Percentiles rank a stretch among this genome's conserved stretches.
Evolutionary conservation across 2,797 vertebrate species (phyloP).

Genomic region (Coregonus suidteri): DNA sequence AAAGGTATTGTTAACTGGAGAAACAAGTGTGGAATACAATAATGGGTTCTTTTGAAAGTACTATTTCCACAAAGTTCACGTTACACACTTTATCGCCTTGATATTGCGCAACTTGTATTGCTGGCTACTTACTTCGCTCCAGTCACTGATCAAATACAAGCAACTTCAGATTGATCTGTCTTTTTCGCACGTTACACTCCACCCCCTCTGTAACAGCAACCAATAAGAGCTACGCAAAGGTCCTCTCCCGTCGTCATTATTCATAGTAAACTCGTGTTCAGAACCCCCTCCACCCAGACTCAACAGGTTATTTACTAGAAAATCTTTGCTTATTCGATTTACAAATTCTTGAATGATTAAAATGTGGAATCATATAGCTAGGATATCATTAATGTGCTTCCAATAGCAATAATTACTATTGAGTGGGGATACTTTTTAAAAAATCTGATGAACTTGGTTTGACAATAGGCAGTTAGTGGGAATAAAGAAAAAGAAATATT

Average conservation of each 20-base stretch:
- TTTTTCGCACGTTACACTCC: conserved; percentile 25
- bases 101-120: background rate
- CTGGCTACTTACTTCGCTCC: background rate
- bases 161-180: background rate
- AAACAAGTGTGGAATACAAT: background rate
- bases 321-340: too few relatives aligned
- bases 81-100: background rate
- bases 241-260: conserved; percentile 8
- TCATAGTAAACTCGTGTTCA: conserved; percentile 37
- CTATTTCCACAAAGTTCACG: background rate
- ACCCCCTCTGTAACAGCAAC: conserved; percentile 13
- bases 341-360: too few relatives aligned
- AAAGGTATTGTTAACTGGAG: background rate
- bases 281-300: background rate
- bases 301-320: conserved; percentile 12
- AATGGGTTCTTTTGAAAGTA: background rate
- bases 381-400: too few relatives aligned
- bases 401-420: too few relatives aligned
- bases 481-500: background rate
- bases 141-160: background rate
- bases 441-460: too few relatives aligned
- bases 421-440: too few relatives aligned
- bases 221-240: background rate
- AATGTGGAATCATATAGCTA: too few relatives aligned
- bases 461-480: too few relatives aligned